Base-by-base conservation (phyloP, 2,113 vertebrate genomes). In the Callorhinus ursinus region DNA sequence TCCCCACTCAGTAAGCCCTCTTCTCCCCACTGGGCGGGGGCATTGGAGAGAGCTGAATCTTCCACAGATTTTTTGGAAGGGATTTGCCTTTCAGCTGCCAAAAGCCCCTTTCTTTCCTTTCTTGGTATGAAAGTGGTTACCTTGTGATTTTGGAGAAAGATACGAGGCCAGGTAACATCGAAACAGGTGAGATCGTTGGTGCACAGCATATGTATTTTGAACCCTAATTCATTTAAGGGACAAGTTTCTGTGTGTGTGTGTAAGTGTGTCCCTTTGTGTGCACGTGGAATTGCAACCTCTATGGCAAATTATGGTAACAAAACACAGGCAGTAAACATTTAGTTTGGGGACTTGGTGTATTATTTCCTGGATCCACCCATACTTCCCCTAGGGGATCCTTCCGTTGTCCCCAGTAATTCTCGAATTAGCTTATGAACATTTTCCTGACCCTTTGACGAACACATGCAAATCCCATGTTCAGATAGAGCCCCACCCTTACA, bases 141-240 rank as follows among this genome's bases (percentile, higher is more conserved):
- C 12, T 51, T 49, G 36, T 74, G 61, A 24, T 63, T 81, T 87
- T 19, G n/a, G 61, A 90, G 39, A 83, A 87, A 92, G 13, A 55
- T 7, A 3, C 0, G 42, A 57, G 31, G 33, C 46, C n/a, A 57
- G 42, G 72, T 15, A 24, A 57, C 15, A 12, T 0, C 3, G 16
- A 79, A n/a, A 31, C 1, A 0, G 3, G 16, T 26, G n/a, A 46
- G 51, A 2, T 61, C 18, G 0, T 6, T 14, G 21, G 63, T 15
- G 36, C 21, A 31, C 21, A 15, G 1, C 15, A 2, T 49, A 26
- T 26, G 77, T 55, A n/a, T 46, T 67, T 19, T 53, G 59, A 82
- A 46, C 42, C 36, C 33, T 85, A 18, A 72, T 76, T 71, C 26
- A 57, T 46, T 18, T 16, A 8, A 51, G 18, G 26, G 16, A 13